Percentiles rank a stretch among this genome's conserved stretches.
phyloP scores from a whole-genome alignment of 2,888 invertebrate species.

The Dasysyrphus tricinctus region DNA sequence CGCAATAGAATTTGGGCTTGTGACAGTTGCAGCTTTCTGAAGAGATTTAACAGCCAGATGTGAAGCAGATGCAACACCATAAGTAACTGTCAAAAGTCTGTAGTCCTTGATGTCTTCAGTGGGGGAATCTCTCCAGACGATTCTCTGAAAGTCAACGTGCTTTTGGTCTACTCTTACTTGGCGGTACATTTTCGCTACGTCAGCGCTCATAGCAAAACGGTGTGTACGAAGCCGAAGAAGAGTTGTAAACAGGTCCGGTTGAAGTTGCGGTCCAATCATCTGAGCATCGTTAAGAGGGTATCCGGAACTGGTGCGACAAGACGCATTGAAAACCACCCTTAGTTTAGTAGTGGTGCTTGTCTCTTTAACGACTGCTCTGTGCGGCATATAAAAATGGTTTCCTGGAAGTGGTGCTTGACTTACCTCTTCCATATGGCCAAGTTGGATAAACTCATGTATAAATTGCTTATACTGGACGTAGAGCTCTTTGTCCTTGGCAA shows the following conservation, averaged over 20 bases:
- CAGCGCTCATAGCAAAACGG: constrained; percentile 60
- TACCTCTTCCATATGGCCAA: constrained; percentile 51
- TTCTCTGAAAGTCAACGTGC: constrained; percentile 53
- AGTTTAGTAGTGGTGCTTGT: constrained; percentile 56
- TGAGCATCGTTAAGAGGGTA: constrained; percentile 26
- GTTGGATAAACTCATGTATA: constrained; percentile 33
- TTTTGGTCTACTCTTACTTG: constrained; percentile 41
- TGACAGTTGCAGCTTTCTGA: constrained; percentile 48
- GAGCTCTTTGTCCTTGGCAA: constrained; percentile 34
- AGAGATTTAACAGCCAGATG: constrained; percentile 53
- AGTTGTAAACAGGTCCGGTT: constrained; percentile 58
- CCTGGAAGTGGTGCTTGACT: not conserved
- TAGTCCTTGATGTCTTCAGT: constrained; percentile 50
- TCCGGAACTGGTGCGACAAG: constrained; percentile 24
- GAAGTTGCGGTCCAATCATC: constrained; percentile 33
- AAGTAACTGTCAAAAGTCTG: constrained; percentile 53
- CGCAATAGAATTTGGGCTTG: not conserved
- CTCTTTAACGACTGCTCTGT: constrained; percentile 47
- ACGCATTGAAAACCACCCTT: constrained; percentile 56
- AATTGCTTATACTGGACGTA: constrained; percentile 31
- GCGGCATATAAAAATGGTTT: constrained; percentile 36
- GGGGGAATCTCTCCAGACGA: constrained; percentile 49
- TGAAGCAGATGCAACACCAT: constrained; percentile 61
- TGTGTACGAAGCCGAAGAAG: constrained; percentile 48
- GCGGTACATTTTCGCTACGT: constrained; percentile 66